These are phyloP conservation scores for Myocastor coypus DNA, from an alignment of 2,113 vertebrate genomes.

Conservation along the genomic window DNA sequence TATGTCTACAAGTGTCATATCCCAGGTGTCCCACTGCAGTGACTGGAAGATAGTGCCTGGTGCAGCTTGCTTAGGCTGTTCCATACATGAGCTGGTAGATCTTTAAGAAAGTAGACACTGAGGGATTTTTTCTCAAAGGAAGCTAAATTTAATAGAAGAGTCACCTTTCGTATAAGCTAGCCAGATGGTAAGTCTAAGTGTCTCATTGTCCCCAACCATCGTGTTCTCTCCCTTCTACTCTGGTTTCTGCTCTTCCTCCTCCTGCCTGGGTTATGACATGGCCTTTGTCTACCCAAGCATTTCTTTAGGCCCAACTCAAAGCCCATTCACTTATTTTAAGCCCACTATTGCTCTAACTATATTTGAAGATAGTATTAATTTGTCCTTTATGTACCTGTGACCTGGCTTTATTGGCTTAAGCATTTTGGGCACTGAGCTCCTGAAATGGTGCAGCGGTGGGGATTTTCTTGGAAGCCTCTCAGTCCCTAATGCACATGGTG, in stretches of 20 bases:
- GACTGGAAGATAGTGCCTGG: background rate
- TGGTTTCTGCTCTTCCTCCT: background rate
- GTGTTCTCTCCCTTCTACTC: background rate
- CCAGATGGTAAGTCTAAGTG: background rate
- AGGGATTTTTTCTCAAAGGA: background rate
- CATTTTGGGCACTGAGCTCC: background rate
- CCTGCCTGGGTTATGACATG: background rate
- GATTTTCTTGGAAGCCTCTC: background rate
- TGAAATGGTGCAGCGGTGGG: background rate
- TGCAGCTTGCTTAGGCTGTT: background rate
- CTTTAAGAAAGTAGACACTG: background rate
- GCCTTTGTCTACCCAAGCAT: background rate
- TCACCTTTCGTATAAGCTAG: background rate
- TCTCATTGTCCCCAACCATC: background rate
- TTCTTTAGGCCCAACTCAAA: slow-evolving; percentile 12
- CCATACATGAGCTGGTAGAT: background rate
- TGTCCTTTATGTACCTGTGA: background rate
- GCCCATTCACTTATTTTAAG: background rate
- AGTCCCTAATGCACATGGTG: background rate
- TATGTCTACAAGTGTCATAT: background rate
- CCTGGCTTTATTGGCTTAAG: background rate
- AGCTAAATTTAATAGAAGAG: background rate
- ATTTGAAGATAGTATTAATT: slow-evolving; percentile 25
- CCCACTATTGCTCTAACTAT: background rate
- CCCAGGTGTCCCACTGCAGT: too few relatives aligned